phyloP scores from a whole-genome alignment of 1,140 invertebrate species.

The Panulirus ornatus region DNA sequence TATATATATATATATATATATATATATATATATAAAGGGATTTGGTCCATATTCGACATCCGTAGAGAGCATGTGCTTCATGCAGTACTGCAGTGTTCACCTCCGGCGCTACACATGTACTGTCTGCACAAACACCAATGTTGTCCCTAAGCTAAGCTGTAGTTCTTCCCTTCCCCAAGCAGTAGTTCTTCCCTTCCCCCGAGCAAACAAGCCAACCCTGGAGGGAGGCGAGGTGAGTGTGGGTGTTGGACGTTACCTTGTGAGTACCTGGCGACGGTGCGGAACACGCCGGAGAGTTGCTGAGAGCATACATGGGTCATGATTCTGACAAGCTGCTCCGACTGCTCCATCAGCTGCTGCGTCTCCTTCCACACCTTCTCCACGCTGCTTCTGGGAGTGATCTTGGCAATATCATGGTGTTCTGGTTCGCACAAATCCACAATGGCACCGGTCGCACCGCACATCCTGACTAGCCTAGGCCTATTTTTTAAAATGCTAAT shows the following conservation, averaged over 20 bases:
- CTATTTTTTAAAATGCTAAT: conserved; percentile 23
- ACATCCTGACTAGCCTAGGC: conserved; percentile 29
- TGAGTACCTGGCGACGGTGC: conserved; percentile 34
- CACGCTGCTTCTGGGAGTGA: background rate
- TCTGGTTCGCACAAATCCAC: conserved; percentile 9
- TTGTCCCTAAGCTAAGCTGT: too few relatives aligned
- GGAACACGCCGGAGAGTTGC: conserved; percentile 29
- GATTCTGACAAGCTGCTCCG: conserved; percentile 38
- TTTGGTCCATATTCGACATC: too few relatives aligned
- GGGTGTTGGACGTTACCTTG: conserved; percentile 56
- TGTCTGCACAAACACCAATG: too few relatives aligned
- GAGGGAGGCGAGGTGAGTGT: too few relatives aligned
- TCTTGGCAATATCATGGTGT: background rate
- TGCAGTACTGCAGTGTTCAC: too few relatives aligned
- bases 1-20: too few relatives aligned
- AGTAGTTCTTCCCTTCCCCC: too few relatives aligned
- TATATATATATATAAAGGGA: too few relatives aligned
- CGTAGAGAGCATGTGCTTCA: too few relatives aligned
- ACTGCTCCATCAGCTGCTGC: conserved; percentile 54
- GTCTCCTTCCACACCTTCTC: conserved; percentile 60
- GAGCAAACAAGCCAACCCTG: too few relatives aligned
- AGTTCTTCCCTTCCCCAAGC: too few relatives aligned
- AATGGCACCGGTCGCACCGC: conserved; percentile 22
- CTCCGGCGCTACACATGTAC: too few relatives aligned
- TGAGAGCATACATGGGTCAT: conserved; percentile 57